Evolutionary conservation across 2,113 vertebrate genomes (phyloP).

Genomic region (Typhlomys cinereus): DNA sequence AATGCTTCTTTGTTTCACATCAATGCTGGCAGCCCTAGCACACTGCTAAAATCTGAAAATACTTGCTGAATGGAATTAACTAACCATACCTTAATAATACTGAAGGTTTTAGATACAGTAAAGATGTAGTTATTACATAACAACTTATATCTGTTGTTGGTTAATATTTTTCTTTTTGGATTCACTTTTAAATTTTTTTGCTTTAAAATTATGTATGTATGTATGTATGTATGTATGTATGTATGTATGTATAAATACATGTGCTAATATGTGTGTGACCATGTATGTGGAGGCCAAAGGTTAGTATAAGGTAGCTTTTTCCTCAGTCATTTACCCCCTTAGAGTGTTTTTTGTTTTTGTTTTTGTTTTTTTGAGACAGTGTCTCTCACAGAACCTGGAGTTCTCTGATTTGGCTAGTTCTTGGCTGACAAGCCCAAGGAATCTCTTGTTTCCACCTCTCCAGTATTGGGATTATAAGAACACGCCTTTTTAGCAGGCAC

Average conservation of each 20-base stretch:
- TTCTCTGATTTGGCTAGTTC: not conserved
- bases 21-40: not conserved
- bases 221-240: not conserved
- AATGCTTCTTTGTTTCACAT: not conserved
- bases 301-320: no score
- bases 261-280: not conserved
- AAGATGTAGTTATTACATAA: not conserved
- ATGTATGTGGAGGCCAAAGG: not conserved
- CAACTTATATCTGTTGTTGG: not conserved
- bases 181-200: not conserved
- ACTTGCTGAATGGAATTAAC: not conserved
- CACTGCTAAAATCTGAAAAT: constrained; percentile 29
- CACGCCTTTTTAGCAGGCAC: not conserved
- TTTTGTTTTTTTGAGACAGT: not conserved
- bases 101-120: constrained; percentile 12
- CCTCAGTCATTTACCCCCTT: not conserved
- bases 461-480: no score
- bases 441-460: not conserved
- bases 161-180: constrained; percentile 36
- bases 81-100: not conserved
- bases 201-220: not conserved
- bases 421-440: not conserved
- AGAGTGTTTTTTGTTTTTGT: no score
- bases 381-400: not conserved
- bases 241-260: not conserved